These are phyloP conservation scores for Cylindroiulus punctatus DNA, from an alignment of 2,888 invertebrate species.

Conservation along the genomic window DNA sequence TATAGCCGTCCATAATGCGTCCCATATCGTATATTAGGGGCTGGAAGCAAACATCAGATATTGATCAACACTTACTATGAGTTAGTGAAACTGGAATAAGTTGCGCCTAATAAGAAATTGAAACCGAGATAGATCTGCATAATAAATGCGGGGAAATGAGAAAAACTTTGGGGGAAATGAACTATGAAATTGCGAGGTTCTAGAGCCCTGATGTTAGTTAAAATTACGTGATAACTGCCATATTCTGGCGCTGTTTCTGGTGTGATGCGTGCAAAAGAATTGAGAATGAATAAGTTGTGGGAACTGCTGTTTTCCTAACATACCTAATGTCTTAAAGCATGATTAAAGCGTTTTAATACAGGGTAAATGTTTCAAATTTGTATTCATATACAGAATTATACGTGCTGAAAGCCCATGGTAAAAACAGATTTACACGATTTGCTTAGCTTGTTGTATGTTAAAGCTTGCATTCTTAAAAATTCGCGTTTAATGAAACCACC, in stretches of 20 bases:
- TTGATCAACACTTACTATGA: slow-evolving; percentile 32
- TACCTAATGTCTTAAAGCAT: too few species aligned
- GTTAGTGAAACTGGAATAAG: not conserved
- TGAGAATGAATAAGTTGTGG: not conserved
- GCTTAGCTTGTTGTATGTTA: too few species aligned
- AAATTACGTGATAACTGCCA: slow-evolving; percentile 6
- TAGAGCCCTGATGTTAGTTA: not conserved
- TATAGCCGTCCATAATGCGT: not conserved
- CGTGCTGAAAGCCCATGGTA: too few species aligned
- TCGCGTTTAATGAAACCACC: too few species aligned
- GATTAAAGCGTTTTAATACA: too few species aligned
- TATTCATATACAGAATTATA: too few species aligned
- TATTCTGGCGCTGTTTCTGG: too few species aligned
- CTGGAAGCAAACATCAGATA: slow-evolving; percentile 25
- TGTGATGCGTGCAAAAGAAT: not conserved
- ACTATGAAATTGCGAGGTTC: not conserved
- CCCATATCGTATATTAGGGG: not conserved
- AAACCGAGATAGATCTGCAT: not conserved
- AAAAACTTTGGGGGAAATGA: not conserved
- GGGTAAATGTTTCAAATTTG: too few species aligned
- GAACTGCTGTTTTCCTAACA: too few species aligned
- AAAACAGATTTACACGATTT: too few species aligned
- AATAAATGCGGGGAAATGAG: not conserved
- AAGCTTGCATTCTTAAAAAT: too few species aligned
- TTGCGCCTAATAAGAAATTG: not conserved